Conservation (phyloP, 2,113 vertebrate species). For the Ammodytes marinus region DNA sequence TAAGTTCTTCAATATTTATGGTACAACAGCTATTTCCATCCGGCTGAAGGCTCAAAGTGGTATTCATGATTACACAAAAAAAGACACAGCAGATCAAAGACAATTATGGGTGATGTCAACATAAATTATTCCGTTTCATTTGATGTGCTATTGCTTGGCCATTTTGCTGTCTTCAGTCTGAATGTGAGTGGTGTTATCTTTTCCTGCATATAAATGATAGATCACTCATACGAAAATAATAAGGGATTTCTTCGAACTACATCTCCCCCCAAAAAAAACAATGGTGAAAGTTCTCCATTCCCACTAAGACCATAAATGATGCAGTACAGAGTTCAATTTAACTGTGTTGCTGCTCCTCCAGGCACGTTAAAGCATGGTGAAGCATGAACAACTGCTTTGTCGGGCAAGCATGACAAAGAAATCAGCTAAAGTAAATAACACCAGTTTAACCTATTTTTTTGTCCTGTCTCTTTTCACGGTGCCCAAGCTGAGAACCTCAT, state of each 20-base stretch:
- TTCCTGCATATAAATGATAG: not conserved
- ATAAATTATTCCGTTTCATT: constrained; percentile 33
- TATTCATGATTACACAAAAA: constrained; percentile 5
- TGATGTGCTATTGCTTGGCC: not conserved
- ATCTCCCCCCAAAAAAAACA: not conserved
- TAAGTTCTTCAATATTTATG: not conserved
- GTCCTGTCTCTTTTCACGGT: constrained; percentile 6
- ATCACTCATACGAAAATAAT: not conserved
- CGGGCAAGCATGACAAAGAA: constrained; percentile 20
- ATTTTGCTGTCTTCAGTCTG: not conserved
- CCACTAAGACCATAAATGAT: not conserved
- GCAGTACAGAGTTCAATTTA: not conserved
- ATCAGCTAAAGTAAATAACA: constrained; percentile 41
- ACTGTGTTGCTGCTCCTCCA: not conserved
- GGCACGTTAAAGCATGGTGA: not conserved
- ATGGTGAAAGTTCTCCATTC: not conserved
- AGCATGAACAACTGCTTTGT: constrained; percentile 4
- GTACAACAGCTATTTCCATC: not conserved
- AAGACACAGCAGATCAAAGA: constrained; percentile 14
- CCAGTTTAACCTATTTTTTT: not conserved
- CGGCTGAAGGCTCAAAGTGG: not conserved
- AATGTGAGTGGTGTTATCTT: not conserved
- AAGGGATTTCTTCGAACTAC: not conserved
- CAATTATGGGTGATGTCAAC: constrained; percentile 26
- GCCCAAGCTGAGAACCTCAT: constrained; percentile 56